Conservation (phyloP, 2,113 vertebrate species). For the Myrmecobius fasciatus region DNA sequence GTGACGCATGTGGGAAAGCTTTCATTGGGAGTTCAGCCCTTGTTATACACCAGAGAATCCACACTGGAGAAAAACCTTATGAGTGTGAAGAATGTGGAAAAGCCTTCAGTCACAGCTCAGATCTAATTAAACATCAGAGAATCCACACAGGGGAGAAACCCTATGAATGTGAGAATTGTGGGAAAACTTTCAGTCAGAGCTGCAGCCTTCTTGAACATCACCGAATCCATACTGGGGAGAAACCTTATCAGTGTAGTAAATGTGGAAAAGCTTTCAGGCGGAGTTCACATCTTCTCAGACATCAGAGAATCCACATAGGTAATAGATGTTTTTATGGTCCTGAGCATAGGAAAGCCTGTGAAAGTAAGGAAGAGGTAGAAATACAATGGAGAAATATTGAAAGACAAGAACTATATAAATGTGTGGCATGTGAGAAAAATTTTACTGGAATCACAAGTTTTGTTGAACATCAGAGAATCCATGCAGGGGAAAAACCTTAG, state of each 20-base stretch:
- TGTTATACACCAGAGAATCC: constrained; percentile 5
- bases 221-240: constrained; percentile 55
- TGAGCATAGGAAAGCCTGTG: not conserved
- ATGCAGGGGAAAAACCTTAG: not conserved
- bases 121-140: not conserved
- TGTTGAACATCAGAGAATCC: constrained; percentile 64
- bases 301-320: constrained; percentile 52
- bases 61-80: not conserved
- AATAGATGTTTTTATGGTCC: not conserved
- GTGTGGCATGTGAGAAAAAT: constrained; percentile 65
- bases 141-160: not conserved
- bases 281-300: constrained; percentile 65
- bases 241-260: constrained; percentile 29
- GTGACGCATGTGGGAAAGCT: not conserved
- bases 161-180: not conserved
- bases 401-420: constrained; percentile 25
- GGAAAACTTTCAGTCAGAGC: constrained; percentile 44
- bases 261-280: constrained; percentile 63
- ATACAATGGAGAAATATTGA: not conserved
- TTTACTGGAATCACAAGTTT: constrained; percentile 57
- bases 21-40: not conserved
- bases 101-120: not conserved
- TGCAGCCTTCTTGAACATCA: constrained; percentile 43
- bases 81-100: not conserved
- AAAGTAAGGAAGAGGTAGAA: not conserved